Conservation (phyloP, 2,113 vertebrate species). For the Polypterus bichir region DNA sequence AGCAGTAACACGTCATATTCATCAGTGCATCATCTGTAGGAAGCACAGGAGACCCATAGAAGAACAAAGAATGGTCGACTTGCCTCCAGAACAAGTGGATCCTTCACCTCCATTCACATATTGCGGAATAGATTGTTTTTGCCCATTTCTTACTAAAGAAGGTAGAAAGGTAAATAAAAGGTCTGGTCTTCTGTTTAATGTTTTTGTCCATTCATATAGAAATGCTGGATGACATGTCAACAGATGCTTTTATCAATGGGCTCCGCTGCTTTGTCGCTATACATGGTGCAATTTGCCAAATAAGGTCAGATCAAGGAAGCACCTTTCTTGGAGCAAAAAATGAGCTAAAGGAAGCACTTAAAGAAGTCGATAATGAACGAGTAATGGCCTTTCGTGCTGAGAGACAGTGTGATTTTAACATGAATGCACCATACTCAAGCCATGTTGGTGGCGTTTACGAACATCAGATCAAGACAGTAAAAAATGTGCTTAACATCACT, state of each 20-base stretch:
- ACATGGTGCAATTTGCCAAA: conserved; percentile 4
- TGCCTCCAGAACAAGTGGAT: no score
- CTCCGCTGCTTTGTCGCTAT: conserved; percentile 14
- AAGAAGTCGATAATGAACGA: background rate
- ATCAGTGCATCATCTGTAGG: conserved; percentile 10
- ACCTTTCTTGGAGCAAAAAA: conserved; percentile 20
- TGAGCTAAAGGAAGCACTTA: conserved; percentile 6
- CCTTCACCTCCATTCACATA: conserved; percentile 12
- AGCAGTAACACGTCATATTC: background rate
- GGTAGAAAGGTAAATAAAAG: conserved; percentile 1
- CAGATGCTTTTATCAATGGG: conserved; percentile 16
- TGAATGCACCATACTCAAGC: conserved; percentile 16
- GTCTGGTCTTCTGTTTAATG: conserved; percentile 7
- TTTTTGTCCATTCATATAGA: conserved; percentile 13
- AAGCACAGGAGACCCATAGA: background rate
- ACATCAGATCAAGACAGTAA: conserved; percentile 12
- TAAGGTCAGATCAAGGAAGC: conserved; percentile 6
- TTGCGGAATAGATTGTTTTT: conserved; percentile 19
- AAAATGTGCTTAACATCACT: background rate
- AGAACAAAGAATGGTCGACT: no score
- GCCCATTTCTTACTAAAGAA: conserved; percentile 13
- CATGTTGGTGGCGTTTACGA: conserved; percentile 11
- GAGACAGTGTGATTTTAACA: conserved; percentile 11
- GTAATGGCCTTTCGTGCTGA: background rate
- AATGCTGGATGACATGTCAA: conserved; percentile 17